These are phyloP conservation scores for Etheostoma spectabile DNA, from an alignment of 2,113 vertebrate genomes.

Conservation along the genomic window DNA sequence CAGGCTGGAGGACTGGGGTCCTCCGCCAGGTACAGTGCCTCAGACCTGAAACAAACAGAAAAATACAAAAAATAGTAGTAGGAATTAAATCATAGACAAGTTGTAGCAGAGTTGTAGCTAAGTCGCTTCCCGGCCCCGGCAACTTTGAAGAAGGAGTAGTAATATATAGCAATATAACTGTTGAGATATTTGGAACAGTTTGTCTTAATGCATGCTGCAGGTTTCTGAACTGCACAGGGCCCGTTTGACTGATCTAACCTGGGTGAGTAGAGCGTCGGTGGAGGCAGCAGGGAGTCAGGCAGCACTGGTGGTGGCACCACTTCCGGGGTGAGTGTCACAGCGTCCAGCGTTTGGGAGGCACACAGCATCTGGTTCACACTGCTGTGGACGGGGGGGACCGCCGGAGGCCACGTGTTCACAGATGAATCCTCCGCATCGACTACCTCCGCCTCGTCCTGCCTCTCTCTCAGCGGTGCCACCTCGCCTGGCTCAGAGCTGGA, in stretches of 20 bases:
- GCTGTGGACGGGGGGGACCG: constrained; percentile 36
- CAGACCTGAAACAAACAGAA: constrained; percentile 67
- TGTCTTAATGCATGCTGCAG: no score
- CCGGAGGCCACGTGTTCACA: constrained; percentile 2
- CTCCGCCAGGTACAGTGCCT: constrained; percentile 80
- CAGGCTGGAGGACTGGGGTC: constrained; percentile 73
- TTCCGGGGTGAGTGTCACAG: constrained; percentile 84
- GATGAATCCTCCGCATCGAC: constrained; percentile 23
- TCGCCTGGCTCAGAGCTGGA: constrained; percentile 54
- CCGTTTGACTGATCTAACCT: constrained; percentile 67
- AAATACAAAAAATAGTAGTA: neutral
- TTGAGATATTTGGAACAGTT: no score
- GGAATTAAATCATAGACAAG: neutral
- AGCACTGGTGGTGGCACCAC: constrained; percentile 60
- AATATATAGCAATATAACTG: no score
- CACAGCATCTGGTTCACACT: constrained; percentile 83
- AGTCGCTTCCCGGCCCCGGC: no score
- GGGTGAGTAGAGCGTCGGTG: constrained; percentile 79
- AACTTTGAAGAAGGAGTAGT: no score
- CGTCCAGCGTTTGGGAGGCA: constrained; percentile 86
- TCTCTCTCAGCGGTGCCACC: constrained; percentile 34
- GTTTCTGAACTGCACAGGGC: no score
- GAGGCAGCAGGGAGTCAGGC: constrained; percentile 59
- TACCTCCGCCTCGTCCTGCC: constrained; percentile 45
- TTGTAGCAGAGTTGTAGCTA: no score